phyloP scores from a whole-genome alignment of 92 coral and sea anemone genomes.

The Isaurus tuberculatus region DNA sequence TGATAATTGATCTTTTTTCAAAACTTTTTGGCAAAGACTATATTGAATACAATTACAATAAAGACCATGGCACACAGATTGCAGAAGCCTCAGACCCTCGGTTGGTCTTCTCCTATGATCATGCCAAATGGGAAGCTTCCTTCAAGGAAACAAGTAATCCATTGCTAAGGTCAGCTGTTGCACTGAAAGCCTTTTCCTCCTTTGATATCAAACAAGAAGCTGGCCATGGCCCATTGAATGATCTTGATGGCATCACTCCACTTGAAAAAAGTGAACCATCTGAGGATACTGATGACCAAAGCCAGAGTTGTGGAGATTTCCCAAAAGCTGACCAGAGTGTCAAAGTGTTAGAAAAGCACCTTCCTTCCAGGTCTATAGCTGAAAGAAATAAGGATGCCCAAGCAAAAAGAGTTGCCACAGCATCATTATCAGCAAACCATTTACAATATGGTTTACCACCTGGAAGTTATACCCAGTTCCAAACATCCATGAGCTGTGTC shows the following conservation, averaged over 20 bases:
- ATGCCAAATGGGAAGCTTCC: constrained; percentile 51
- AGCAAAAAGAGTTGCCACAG: constrained; percentile 1
- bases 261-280: neutral
- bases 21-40: constrained; percentile 53
- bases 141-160: neutral
- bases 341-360: neutral
- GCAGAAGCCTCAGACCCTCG: constrained; percentile 49
- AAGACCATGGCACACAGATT: constrained; percentile 45
- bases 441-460: constrained; percentile 30
- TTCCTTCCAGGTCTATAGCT: neutral
- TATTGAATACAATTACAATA: constrained; percentile 34
- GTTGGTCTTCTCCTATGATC: constrained; percentile 42
- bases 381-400: neutral
- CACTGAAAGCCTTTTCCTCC: constrained; percentile 6
- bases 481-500: constrained; percentile 10
- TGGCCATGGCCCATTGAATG: neutral
- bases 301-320: neutral
- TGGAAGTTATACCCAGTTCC: constrained; percentile 13
- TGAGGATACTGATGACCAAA: neutral
- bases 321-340: constrained; percentile 24
- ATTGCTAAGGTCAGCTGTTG: neutral
- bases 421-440: constrained; percentile 22
- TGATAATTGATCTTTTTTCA: constrained; percentile 22
- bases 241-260: neutral
- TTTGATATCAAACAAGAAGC: neutral